Percentiles rank a stretch among this genome's conserved stretches.
Conservation (phyloP, 2,888 invertebrate species). For the Melitaea athalia region DNA sequence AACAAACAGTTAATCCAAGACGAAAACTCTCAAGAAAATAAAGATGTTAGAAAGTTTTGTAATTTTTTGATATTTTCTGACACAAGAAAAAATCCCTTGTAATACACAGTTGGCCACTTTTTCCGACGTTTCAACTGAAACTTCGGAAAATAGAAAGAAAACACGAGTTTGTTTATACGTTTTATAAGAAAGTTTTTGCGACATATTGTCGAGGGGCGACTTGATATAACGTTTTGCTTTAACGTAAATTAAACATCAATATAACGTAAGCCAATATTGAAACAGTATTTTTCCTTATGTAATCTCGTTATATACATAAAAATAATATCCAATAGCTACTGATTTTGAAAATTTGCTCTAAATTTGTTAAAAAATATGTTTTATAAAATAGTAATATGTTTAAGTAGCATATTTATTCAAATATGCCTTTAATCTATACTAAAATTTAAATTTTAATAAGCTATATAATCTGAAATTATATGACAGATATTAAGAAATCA, state of each 20-base stretch:
- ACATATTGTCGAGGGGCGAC: slow-evolving; percentile 38
- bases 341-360: no score
- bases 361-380: no score
- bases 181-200: slow-evolving; percentile 39
- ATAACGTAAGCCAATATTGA: slow-evolving; percentile 7
- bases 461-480: no score
- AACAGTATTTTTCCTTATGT: not conserved
- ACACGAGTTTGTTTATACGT: slow-evolving; percentile 36
- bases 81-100: slow-evolving; percentile 5
- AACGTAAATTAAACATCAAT: slow-evolving; percentile 34
- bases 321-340: not conserved
- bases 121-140: slow-evolving; percentile 20
- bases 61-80: slow-evolving; percentile 9
- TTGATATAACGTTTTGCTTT: slow-evolving; percentile 35
- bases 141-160: slow-evolving; percentile 39
- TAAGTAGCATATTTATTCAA: no score
- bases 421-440: no score
- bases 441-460: no score
- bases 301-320: not conserved
- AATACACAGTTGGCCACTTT: slow-evolving; percentile 30
- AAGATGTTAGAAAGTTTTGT: not conserved
- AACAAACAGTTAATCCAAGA: not conserved
- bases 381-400: no score
- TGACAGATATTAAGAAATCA: no score
- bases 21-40: slow-evolving; percentile 6